Conservation (phyloP, 1,140 invertebrate species). For the Zaprionus nigranus region DNA sequence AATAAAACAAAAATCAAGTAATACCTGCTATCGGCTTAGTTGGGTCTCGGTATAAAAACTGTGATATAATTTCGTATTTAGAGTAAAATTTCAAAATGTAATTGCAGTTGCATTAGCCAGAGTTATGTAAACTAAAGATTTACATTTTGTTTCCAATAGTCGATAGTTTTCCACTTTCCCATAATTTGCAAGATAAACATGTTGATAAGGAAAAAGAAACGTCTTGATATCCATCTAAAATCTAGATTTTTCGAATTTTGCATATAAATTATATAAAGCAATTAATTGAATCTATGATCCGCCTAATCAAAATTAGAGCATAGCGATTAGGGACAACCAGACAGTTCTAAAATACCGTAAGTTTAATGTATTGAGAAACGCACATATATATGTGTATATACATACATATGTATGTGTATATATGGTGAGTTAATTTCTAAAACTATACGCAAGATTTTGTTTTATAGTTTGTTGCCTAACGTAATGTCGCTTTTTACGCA, state of each 20-base stretch:
- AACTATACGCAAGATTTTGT: not conserved
- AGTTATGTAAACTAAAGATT: not conserved
- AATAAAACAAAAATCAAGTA: not conserved
- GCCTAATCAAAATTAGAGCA: slow-evolving; percentile 2
- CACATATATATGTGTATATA: not conserved
- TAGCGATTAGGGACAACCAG: not conserved
- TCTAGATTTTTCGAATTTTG: slow-evolving; percentile 4
- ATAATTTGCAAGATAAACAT: not conserved
- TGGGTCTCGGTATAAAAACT: slow-evolving; percentile 46
- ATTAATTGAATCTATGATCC: not conserved
- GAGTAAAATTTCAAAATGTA: not conserved
- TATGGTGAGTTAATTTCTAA: not conserved
- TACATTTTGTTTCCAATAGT: not conserved
- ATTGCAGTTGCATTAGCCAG: not conserved
- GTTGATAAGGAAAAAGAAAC: not conserved
- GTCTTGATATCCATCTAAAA: not conserved
- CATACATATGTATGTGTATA: not conserved
- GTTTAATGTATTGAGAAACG: not conserved
- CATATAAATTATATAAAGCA: not conserved
- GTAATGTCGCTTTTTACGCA: not conserved
- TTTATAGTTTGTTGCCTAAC: not conserved
- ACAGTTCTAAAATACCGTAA: not conserved
- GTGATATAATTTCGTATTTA: slow-evolving; percentile 48
- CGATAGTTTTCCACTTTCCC: not conserved
- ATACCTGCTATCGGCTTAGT: slow-evolving; percentile 35